Evolutionary conservation across 2,888 invertebrate genomes (phyloP), one percentile per base, ranked within the genome.

Genomic region (Dorcus parallelipipedus): DNA sequence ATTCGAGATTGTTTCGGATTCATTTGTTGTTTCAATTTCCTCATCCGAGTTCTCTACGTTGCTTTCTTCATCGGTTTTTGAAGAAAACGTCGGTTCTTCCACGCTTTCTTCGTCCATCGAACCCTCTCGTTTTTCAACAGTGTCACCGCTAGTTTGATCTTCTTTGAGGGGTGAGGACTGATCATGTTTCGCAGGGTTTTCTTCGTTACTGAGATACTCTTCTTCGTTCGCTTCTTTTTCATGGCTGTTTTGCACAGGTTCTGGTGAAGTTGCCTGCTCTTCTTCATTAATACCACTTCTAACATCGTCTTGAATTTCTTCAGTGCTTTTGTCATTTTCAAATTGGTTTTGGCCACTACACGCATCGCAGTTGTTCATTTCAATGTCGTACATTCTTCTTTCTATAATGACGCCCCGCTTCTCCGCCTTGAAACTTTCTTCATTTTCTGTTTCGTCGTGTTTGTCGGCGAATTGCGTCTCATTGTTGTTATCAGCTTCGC

Each of bases 231-330:
- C 26, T 33, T 33, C 26, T 33, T 33, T 33, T 33, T 33, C 26
- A 33, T 33, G 1, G 17, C 10, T 8, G 8, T 7, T 42, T 42
- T 7, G 10, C 3, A 6, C 10, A 42, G 14, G 17, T 10, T 42
- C 42, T 8, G 42, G 9, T 23, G 40, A 4, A 9, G 41, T 1
- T 33, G n/a, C 5, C 14, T 43, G 5, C 10, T 23, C 42, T 42
- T 41, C 54, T 49, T 55, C 58, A 9, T 49, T 49, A 14, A 6
- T 42, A 2, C n/a, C 26, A 38, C 26, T 47, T 10, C 54, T 26
- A 3, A 45, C 26, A 10, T 38, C 26, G 8, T 9, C 42, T 43
- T 48, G 38, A 4, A n/a, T 9, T 33, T 56, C 51, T 17, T 59
- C 40, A 9, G 9, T 40, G 33, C 17, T 40, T 33, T 10, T 9